phyloP scores from a whole-genome alignment of 2,888 invertebrate species.

The Cecidostiba fungosa region DNA sequence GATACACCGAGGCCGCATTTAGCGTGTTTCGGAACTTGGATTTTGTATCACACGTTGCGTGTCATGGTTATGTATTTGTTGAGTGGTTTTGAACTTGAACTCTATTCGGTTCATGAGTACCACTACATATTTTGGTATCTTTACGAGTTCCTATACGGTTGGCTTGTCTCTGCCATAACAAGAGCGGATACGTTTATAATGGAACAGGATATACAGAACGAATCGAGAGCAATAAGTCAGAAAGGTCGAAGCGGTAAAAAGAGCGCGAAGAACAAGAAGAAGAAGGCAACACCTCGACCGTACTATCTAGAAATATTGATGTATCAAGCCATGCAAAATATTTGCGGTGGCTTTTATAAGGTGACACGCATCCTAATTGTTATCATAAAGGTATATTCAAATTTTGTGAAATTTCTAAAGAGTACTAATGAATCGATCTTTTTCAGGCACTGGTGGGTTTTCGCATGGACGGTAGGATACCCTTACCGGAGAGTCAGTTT shows the following conservation, averaged over 20 bases:
- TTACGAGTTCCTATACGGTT: slow-evolving; percentile 96
- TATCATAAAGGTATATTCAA: slow-evolving; percentile 33
- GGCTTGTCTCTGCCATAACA: slow-evolving; percentile 94
- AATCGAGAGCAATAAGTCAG: slow-evolving; percentile 67
- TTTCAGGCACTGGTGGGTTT: slow-evolving; percentile 92
- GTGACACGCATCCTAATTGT: slow-evolving; percentile 78
- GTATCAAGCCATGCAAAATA: slow-evolving; percentile 94
- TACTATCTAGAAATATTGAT: slow-evolving; percentile 92
- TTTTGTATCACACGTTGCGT: slow-evolving; percentile 94
- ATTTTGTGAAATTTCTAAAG: slow-evolving; percentile 7
- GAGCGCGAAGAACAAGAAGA: slow-evolving; percentile 85
- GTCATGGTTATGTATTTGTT: slow-evolving; percentile 97
- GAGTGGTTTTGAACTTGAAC: slow-evolving; percentile 96
- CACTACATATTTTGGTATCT: slow-evolving; percentile 98
- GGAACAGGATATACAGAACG: slow-evolving; percentile 86
- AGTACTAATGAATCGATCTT: background rate
- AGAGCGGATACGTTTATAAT: slow-evolving; percentile 92
- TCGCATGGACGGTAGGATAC: slow-evolving; percentile 92
- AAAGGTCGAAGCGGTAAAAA: slow-evolving; percentile 80
- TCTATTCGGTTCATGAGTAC: slow-evolving; percentile 98
- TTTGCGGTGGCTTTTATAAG: slow-evolving; percentile 98
- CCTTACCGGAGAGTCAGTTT: slow-evolving; percentile 92
- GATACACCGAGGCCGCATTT: slow-evolving; percentile 87
- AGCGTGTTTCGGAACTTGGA: slow-evolving; percentile 96
- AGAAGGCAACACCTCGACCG: slow-evolving; percentile 85